Base-by-base conservation (phyloP, 1,140 invertebrate species). In the Eupeodes corollae region DNA sequence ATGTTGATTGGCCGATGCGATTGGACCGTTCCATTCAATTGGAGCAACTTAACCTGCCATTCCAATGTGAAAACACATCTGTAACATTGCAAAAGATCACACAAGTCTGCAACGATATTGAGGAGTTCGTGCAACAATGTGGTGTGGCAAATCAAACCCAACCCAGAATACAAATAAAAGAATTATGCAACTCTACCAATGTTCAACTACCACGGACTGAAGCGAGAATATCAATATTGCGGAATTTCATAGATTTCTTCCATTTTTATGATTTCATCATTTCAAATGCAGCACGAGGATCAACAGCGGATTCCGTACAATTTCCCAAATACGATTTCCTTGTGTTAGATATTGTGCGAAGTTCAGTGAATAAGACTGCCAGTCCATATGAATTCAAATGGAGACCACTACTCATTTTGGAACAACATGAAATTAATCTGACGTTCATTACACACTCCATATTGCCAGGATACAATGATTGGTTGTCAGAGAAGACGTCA, bases 241-340 rank as follows among this genome's bases (percentile, higher is more conserved):
- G 44, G 11, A 56, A 57, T 39, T 63, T 57, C 49, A 60, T 61
- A 46, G 63, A 59, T 47, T 59, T 61, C 43, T 56, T 68, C 42
- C 50, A 56, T 38, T 54, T 68, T n/a, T 68, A 63, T 46, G 63
- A 68, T 52, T 56, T 65, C 47, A 35, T 68, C 46, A 57, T 62
- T 21, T 49, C 49, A 16, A 50, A 43, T 38, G 34, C 46, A 5
- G 21, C 33, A 34, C 39, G 13, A 48, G 14, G 48, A 15, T 32
- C 47, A 44, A n/a, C 34, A 13, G 37, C 16, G 16, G 12, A 14
- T 21, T n/a, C n/a, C n/a, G n/a, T 48, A 18, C 42, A 48, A 44
- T 47, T 53, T 37, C 50, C 58, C 43, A 63, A 67, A 56, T 67
- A 57, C 46, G 61, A 67, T 60, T 67, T 67, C 44, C 50, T 67